Conservation (phyloP, 2,113 vertebrate genomes). For the Labeo catla region DNA sequence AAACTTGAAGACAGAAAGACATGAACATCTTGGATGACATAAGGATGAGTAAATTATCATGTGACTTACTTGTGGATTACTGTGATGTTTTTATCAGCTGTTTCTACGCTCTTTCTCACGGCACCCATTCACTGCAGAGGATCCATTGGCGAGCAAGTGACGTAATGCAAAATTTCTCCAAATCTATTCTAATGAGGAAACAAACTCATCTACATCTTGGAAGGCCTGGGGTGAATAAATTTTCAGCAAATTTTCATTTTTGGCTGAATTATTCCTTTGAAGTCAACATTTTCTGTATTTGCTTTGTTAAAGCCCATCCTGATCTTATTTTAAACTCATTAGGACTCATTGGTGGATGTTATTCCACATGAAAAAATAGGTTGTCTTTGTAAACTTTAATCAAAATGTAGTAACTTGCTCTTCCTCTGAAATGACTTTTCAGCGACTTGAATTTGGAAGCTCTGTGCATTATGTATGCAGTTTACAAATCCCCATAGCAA, state of each 20-base stretch:
- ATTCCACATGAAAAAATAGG: neutral
- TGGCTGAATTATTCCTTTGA: neutral
- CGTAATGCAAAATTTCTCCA: no score
- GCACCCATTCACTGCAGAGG: no score
- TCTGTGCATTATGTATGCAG: neutral
- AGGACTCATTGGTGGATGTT: neutral
- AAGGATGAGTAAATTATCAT: no score
- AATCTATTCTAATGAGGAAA: no score
- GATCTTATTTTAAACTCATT: neutral
- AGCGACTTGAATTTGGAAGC: neutral
- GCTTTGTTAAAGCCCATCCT: neutral
- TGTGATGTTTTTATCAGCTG: no score
- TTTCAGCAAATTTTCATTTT: neutral
- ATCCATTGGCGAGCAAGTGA: no score
- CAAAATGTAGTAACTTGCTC: neutral
- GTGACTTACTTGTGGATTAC: no score
- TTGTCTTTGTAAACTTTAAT: neutral
- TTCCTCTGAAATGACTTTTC: neutral
- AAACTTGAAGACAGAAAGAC: no score
- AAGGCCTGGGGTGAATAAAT: no score
- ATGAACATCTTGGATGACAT: no score
- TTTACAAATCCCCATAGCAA: slow-evolving; percentile 2
- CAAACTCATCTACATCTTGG: no score
- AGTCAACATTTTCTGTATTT: neutral
- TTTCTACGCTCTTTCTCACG: no score